Conservation (phyloP, 2,113 vertebrate genomes). For the Podiceps cristatus region DNA sequence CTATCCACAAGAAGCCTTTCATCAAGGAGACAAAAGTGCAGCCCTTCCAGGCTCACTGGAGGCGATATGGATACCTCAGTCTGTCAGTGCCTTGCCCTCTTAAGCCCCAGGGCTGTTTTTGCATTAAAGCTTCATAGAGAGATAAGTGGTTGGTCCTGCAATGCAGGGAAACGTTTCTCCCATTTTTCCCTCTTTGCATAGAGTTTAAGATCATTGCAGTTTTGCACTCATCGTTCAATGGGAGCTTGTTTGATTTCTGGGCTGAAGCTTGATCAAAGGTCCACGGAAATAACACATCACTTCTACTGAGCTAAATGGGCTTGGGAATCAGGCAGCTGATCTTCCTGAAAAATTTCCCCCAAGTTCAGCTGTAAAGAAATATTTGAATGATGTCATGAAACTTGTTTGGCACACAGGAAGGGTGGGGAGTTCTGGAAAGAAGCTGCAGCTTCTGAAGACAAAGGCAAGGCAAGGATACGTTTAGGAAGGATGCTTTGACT, state of each 20-base stretch:
- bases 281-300: neutral
- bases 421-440: neutral
- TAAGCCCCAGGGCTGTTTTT: neutral
- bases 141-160: neutral
- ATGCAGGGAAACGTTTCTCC: neutral
- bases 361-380: neutral
- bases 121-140: neutral
- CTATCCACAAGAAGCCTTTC: neutral
- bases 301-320: neutral
- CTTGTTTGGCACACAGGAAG: neutral
- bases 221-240: neutral
- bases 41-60: neutral
- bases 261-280: neutral
- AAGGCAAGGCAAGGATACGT: neutral
- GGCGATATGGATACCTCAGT: neutral
- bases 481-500: neutral
- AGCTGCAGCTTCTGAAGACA: neutral
- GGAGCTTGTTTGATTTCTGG: slow-evolving; percentile 1
- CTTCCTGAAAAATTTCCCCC: neutral
- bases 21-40: neutral
- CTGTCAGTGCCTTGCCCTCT: neutral
- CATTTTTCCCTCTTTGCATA: neutral
- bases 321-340: neutral
- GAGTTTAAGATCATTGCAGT: neutral
- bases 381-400: neutral